Base-by-base conservation (phyloP, 2,797 vertebrate genomes). In the Lepidocolaptes lacrymiger region DNA sequence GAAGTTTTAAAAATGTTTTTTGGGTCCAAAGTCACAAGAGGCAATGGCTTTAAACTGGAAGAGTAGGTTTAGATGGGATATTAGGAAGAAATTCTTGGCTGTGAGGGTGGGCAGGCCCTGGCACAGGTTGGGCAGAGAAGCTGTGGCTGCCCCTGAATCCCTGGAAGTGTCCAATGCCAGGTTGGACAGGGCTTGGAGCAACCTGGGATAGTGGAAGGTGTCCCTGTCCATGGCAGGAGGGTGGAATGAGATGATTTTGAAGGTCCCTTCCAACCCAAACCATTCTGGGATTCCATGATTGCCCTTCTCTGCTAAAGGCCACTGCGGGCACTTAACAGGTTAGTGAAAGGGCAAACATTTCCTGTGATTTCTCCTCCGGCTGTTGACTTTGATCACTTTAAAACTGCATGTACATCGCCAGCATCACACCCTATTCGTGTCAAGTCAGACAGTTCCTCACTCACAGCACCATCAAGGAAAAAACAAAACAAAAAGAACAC, bases 151-250 rank as follows among this genome's bases (percentile, higher is more conserved):
- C 27, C 15, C 19, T n/a, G n/a, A n/a, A 49, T 28, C 16, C 15
- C 36, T 20, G 62, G 9, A 8, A 28, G 8, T 43, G 15, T 10
- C 11, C 56, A 37, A 15, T 27, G 15, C 16, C 19, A 41, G 34
- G 49, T 0, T 72, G 74, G 61, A 73, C 0, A 0, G 10, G 5
- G 11, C 6, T 58, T 71, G 49, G 43, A 76, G 4, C 28, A 49
- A 0, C 6, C 9, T 64, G 44, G 58, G 44, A 1, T 1, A 9
- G 17, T 34, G 28, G 37, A 2, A 89, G 8, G 2, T 34, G 37
- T 22, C 28, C 23, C 37, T 51, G 20, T 1, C 4, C 9, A 15
- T 23, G 9, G 16, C 49, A 56, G 7, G 4, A 36, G 46, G 2
- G 0, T 26, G 11, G 4, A 23, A 11, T 34, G 4, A 2, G 37